A percentile compares a stretch with the other conserved stretches of the same genome.
Conservation (phyloP, 2,797 vertebrate species). For the Ctenochaetus hawaiiensis region DNA sequence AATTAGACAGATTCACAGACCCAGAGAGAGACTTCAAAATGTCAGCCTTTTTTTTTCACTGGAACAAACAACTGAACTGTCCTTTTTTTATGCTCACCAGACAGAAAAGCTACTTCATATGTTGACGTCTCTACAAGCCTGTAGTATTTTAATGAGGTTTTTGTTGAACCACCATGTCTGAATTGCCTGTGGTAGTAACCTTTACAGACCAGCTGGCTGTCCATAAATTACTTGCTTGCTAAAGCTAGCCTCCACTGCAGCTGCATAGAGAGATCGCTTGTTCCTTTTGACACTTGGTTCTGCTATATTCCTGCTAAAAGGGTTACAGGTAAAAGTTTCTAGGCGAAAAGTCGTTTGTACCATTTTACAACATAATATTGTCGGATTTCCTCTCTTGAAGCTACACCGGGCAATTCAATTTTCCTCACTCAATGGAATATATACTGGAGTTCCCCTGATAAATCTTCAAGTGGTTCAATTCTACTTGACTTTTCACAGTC, state of each 20-base stretch:
- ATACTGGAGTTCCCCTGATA: background rate
- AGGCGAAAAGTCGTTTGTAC: background rate
- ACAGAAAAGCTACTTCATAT: constrained; percentile 38
- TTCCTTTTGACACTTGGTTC: constrained; percentile 52
- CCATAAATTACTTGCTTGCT: constrained; percentile 69
- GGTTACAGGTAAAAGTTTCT: background rate
- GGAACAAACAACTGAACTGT: constrained; percentile 23
- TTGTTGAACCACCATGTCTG: constrained; percentile 63
- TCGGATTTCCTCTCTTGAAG: constrained; percentile 14
- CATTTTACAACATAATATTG: background rate
- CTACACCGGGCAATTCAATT: background rate
- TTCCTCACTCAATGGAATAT: background rate
- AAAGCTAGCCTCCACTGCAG: constrained; percentile 47
- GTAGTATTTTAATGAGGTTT: constrained; percentile 65
- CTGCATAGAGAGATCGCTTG: constrained; percentile 27
- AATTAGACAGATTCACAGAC: constrained; percentile 43
- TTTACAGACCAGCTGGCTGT: constrained; percentile 74
- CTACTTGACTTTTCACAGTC: background rate
- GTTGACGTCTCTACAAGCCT: constrained; percentile 51
- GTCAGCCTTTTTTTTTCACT: constrained; percentile 35
- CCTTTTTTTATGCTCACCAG: constrained; percentile 35
- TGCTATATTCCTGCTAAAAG: constrained; percentile 31
- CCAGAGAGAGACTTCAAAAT: constrained; percentile 28
- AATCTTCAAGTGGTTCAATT: background rate
- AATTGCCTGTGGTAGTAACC: constrained; percentile 75